phyloP scores from a whole-genome alignment of 2,797 vertebrate genomes.

The Peromyscus eremicus region DNA sequence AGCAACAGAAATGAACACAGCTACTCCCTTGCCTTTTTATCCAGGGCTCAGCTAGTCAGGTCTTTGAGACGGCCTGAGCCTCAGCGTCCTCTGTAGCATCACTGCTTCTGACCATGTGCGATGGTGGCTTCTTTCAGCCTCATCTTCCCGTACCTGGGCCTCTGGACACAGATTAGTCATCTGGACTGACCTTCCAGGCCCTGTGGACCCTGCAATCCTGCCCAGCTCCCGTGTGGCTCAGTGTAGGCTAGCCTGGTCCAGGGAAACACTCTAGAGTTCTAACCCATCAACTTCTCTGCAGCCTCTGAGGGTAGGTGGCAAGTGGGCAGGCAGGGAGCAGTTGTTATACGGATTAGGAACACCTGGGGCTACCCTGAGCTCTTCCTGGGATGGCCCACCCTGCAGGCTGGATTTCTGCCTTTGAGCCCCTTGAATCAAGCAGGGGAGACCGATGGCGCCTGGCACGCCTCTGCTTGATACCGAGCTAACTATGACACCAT shows the following conservation, averaged over 20 bases:
- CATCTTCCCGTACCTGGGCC: background rate
- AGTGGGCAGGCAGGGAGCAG: background rate
- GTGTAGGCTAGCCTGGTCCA: background rate
- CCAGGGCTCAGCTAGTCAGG: background rate
- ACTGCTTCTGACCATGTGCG: rapidly evolving
- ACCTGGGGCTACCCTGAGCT: too few relatives aligned
- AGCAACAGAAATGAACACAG: background rate
- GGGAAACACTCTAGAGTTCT: rapidly evolving
- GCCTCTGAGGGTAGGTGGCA: too few relatives aligned
- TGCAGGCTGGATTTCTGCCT: background rate
- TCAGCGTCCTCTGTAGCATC: rapidly evolving
- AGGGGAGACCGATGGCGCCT: background rate
- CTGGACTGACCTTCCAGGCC: background rate
- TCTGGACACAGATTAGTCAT: background rate
- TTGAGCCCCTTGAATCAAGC: background rate
- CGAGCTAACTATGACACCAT: rapidly evolving
- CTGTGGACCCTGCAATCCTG: too few relatives aligned
- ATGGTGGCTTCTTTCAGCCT: background rate
- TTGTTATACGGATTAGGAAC: background rate
- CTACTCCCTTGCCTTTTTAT: background rate
- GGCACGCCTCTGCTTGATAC: rapidly evolving
- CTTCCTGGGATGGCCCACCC: rapidly evolving
- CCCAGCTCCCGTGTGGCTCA: rapidly evolving
- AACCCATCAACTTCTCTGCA: background rate
- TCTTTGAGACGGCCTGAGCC: background rate